Conservation (phyloP, 2,797 vertebrate species). For the Hemibagrus guttatus region DNA sequence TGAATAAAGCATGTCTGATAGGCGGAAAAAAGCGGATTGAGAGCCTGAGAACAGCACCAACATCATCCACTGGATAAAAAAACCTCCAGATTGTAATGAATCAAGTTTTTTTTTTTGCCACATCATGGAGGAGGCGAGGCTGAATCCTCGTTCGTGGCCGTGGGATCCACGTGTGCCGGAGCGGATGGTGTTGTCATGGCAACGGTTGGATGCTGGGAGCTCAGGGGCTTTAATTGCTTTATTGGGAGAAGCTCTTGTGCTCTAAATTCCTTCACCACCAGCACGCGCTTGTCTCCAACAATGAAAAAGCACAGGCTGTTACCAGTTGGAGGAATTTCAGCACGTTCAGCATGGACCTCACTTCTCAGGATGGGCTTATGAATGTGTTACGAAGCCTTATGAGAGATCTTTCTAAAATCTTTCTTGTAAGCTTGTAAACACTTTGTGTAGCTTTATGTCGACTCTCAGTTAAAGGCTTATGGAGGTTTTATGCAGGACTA, state of each 20-base stretch:
- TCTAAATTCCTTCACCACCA: slow-evolving; percentile 34
- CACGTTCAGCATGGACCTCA: neutral
- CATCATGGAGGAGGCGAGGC: neutral
- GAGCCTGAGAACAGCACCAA: neutral
- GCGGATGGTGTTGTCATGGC: slow-evolving; percentile 48
- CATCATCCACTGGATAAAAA: neutral
- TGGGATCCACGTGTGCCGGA: slow-evolving; percentile 20
- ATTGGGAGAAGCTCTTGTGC: slow-evolving; percentile 39
- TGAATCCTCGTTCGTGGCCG: neutral
- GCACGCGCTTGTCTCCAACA: slow-evolving; percentile 25
- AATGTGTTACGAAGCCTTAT: too few relatives aligned
- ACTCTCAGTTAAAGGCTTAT: neutral
- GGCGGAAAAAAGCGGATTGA: neutral
- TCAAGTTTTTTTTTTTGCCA: neutral
- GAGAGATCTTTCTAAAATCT: too few relatives aligned
- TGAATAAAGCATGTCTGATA: neutral
- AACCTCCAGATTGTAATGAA: neutral
- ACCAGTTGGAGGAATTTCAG: neutral
- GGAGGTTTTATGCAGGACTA: neutral
- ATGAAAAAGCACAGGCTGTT: slow-evolving; percentile 18
- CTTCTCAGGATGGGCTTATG: too few relatives aligned
- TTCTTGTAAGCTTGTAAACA: neutral
- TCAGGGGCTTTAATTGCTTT: slow-evolving; percentile 51
- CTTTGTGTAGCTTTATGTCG: neutral
- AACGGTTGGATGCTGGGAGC: slow-evolving; percentile 38